Evolutionary conservation across 2,113 vertebrate species (phyloP).

Genomic region (Verasper variegatus): DNA sequence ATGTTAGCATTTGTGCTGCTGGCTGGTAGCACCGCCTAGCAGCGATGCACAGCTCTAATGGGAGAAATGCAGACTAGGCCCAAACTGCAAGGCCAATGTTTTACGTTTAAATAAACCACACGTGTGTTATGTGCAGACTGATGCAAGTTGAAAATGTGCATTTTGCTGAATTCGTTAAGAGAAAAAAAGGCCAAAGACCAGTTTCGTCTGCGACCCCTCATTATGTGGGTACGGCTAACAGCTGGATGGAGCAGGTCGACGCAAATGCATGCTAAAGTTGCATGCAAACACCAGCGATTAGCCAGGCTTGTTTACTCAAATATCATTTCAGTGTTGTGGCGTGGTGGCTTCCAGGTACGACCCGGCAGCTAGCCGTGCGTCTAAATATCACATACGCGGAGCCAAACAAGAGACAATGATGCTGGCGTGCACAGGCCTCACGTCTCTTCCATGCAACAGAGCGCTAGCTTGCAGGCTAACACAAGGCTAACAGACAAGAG

Average conservation of each 20-base stretch:
- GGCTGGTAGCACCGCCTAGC: constrained; percentile 57
- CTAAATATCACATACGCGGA: constrained; percentile 3
- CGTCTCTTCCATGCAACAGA: constrained; percentile 52
- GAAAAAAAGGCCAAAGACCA: not conserved
- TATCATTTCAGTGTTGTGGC: not conserved
- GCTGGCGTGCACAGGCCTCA: constrained; percentile 64
- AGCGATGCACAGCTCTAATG: constrained; percentile 44
- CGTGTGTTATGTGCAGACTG: not conserved
- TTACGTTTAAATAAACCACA: constrained; percentile 27
- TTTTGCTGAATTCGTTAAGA: not conserved
- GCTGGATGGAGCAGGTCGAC: constrained; percentile 59
- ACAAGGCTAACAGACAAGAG: constrained; percentile 56
- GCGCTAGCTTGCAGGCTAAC: constrained; percentile 73
- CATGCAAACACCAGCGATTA: constrained; percentile 53
- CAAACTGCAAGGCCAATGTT: constrained; percentile 39
- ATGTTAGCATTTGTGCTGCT: constrained; percentile 64
- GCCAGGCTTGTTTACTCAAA: constrained; percentile 13
- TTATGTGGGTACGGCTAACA: constrained; percentile 66
- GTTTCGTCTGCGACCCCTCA: constrained; percentile 32
- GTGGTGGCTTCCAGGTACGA: not conserved
- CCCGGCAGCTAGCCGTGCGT: not conserved
- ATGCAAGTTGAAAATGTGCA: not conserved
- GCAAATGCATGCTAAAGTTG: constrained; percentile 63
- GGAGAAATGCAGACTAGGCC: constrained; percentile 65
- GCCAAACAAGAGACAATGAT: constrained; percentile 8